Percentiles rank a stretch among this genome's conserved stretches.
These are phyloP conservation scores for Lagocephalus sceleratus DNA, from an alignment of 2,797 vertebrate species.

Conservation along the genomic window DNA sequence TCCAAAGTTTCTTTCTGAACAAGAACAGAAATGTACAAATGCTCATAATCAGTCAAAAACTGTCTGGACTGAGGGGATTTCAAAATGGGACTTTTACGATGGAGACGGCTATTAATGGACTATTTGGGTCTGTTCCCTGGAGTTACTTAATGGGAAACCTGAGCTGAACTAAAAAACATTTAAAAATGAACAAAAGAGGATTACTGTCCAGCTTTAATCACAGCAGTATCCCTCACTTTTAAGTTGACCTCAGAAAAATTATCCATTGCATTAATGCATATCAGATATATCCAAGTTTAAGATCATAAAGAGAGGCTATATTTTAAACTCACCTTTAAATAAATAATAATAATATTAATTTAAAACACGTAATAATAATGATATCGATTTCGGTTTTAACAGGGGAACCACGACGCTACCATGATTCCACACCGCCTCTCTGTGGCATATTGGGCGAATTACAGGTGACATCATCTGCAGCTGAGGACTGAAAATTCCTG, in stretches of 20 bases:
- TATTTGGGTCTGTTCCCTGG: slow-evolving; percentile 32
- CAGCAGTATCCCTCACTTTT: slow-evolving; percentile 9
- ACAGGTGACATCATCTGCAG: slow-evolving; percentile 12
- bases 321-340: too few species aligned
- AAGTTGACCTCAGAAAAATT: slow-evolving; percentile 17
- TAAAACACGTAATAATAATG: too few species aligned
- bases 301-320: too few species aligned
- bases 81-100: slow-evolving; percentile 9
- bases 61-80: not conserved
- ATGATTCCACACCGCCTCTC: slow-evolving; percentile 48
- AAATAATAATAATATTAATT: too few species aligned
- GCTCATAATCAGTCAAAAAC: not conserved
- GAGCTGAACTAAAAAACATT: slow-evolving; percentile 34
- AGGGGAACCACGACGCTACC: not conserved
- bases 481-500: slow-evolving; percentile 23
- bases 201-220: slow-evolving; percentile 39
- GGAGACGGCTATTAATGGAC: slow-evolving; percentile 37
- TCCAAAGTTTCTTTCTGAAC: too few species aligned
- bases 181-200: slow-evolving; percentile 45
- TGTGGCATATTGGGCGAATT: slow-evolving; percentile 40
- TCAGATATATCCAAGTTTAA: too few species aligned
- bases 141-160: slow-evolving; percentile 40
- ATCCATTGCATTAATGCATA: too few species aligned
- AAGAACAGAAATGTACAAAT: not conserved
- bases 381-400: not conserved